A percentile compares a stretch with the other conserved stretches of the same genome.
Conservation (phyloP, 2,888 invertebrate genomes). For the Nomada ruficornis region DNA sequence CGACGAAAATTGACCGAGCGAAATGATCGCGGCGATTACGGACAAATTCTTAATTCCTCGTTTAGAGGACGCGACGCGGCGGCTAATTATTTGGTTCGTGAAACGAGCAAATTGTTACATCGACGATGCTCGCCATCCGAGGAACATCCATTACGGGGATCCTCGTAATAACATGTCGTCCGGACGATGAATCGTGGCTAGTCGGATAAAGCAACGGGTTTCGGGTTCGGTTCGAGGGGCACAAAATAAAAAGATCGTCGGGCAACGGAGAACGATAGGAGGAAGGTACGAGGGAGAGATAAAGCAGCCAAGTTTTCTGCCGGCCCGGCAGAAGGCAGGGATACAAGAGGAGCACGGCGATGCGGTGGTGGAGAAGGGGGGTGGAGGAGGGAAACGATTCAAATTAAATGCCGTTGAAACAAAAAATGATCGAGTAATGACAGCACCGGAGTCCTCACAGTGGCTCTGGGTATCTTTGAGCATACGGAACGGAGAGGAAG, state of each 20-base stretch:
- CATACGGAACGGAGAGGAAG: conserved; percentile 65
- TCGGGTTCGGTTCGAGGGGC: conserved; percentile 40
- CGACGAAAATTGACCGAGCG: not conserved
- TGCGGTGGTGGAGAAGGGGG: not conserved
- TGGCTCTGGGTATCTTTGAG: conserved; percentile 71
- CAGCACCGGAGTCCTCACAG: conserved; percentile 71
- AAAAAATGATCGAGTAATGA: conserved; percentile 82
- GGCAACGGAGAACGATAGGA: conserved; percentile 26
- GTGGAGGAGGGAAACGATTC: conserved; percentile 74
- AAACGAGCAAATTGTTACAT: conserved; percentile 45
- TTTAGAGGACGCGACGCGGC: too few relatives aligned
- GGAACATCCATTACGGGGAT: conserved; percentile 54
- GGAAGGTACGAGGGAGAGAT: conserved; percentile 43
- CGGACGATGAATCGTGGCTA: conserved; percentile 61
- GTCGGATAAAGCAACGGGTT: conserved; percentile 61
- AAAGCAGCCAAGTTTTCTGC: conserved; percentile 52
- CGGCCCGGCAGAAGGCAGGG: conserved; percentile 17
- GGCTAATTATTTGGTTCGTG: conserved; percentile 43
- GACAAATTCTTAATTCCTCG: too few relatives aligned
- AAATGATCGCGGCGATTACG: not conserved
- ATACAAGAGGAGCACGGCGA: conserved; percentile 24
- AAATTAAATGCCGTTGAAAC: conserved; percentile 81
- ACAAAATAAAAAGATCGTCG: conserved; percentile 36
- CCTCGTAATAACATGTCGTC: conserved; percentile 63
- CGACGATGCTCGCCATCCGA: conserved; percentile 26